Evolutionary conservation across 2,888 invertebrate species (phyloP).

Genomic region (Leptura quadrifasciata): DNA sequence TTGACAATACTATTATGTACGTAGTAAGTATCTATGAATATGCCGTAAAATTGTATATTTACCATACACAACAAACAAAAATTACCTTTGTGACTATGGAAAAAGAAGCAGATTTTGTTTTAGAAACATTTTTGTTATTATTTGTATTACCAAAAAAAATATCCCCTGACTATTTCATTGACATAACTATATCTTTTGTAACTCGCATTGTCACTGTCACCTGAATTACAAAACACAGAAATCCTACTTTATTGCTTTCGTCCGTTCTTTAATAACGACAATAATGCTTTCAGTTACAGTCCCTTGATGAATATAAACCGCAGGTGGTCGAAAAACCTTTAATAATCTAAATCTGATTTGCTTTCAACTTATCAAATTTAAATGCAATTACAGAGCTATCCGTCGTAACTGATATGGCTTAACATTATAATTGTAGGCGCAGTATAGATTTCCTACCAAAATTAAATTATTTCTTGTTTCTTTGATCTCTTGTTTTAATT

Average conservation of each 20-base stretch:
- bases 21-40: too few relatives aligned
- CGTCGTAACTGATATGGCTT: conserved; percentile 33
- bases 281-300: neutral
- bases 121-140: too few relatives aligned
- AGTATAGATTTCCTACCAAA: conserved; percentile 46
- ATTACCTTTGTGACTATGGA: too few relatives aligned
- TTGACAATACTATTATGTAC: too few relatives aligned
- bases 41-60: too few relatives aligned
- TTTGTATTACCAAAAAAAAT: too few relatives aligned
- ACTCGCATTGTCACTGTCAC: too few relatives aligned
- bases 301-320: neutral
- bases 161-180: too few relatives aligned
- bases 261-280: neutral
- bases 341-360: neutral
- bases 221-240: neutral
- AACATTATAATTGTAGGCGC: conserved; percentile 35
- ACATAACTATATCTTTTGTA: too few relatives aligned
- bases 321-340: conserved; percentile 6
- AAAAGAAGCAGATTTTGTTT: too few relatives aligned
- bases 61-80: too few relatives aligned
- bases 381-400: conserved; percentile 15
- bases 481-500: conserved; percentile 52
- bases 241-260: neutral
- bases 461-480: conserved; percentile 52
- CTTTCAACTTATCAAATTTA: conserved; percentile 5